Percentiles rank a stretch among this genome's conserved stretches.
phyloP scores from a whole-genome alignment of 1,140 invertebrate genomes.

The Meteorus sp. region DNA sequence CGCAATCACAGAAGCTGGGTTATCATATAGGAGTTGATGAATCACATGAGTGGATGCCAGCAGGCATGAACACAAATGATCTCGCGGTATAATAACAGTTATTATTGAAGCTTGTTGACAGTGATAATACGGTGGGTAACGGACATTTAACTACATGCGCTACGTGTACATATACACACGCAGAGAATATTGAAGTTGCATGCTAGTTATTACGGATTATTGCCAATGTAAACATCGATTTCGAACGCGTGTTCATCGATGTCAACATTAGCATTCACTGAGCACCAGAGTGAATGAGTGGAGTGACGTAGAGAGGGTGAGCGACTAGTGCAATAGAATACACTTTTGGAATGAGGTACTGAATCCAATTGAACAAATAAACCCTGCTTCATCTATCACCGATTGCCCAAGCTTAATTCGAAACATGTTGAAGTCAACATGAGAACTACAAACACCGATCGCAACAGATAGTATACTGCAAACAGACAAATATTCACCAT shows the following conservation, averaged over 20 bases:
- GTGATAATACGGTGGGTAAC: constrained; percentile 36
- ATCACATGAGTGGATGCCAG: constrained; percentile 10
- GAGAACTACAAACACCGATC: constrained; percentile 35
- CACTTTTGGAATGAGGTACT: too few species aligned
- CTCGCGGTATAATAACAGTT: constrained; percentile 41
- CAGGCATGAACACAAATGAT: constrained; percentile 25
- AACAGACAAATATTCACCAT: constrained; percentile 35
- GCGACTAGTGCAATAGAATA: too few species aligned
- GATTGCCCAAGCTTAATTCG: constrained; percentile 31
- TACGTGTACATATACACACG: neutral
- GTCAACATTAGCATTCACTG: too few species aligned
- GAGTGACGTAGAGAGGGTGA: too few species aligned
- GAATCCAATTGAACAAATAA: constrained; percentile 21
- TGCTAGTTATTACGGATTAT: constrained; percentile 19
- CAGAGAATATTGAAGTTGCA: too few species aligned
- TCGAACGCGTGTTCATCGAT: constrained; percentile 15
- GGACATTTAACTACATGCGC: constrained; percentile 12
- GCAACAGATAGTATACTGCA: constrained; percentile 38
- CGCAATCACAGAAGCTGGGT: too few species aligned
- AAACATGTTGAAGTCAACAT: constrained; percentile 39
- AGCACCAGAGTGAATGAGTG: too few species aligned
- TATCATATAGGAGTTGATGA: too few species aligned
- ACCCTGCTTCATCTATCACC: neutral
- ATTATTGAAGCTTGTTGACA: constrained; percentile 40
- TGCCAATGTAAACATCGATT: constrained; percentile 8